Conservation (phyloP, 2,888 invertebrate genomes). For the Pristionchus arcanus region DNA sequence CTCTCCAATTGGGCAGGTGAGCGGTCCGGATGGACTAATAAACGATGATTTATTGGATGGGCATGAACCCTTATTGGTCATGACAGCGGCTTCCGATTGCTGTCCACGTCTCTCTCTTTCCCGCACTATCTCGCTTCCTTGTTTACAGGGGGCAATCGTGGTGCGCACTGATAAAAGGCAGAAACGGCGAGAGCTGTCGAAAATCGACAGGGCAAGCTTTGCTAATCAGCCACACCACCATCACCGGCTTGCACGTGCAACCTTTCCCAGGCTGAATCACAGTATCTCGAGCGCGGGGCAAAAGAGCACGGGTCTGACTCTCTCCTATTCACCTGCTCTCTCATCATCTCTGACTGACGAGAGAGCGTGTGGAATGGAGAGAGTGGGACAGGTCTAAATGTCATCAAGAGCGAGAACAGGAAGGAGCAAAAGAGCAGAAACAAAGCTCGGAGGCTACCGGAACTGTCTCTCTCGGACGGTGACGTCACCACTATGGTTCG, state of each 20-base stretch:
- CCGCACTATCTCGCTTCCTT: not conserved
- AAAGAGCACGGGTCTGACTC: not conserved
- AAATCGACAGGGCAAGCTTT: constrained; percentile 15
- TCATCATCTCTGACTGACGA: not conserved
- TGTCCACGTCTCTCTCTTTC: not conserved
- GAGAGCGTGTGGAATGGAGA: not conserved
- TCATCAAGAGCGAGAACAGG: not conserved
- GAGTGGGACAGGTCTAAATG: not conserved
- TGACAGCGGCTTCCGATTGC: constrained; percentile 40
- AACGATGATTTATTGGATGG: constrained; percentile 18
- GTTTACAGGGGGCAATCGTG: not conserved
- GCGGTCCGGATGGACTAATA: not conserved
- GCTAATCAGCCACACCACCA: constrained; percentile 3
- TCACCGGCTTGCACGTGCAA: not conserved
- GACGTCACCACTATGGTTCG: not conserved
- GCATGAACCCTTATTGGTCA: constrained; percentile 44
- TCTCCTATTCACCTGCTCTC: not conserved
- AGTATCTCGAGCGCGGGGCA: not conserved
- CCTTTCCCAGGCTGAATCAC: constrained; percentile 48
- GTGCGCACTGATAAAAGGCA: constrained; percentile 1
- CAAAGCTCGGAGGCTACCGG: constrained; percentile 13
- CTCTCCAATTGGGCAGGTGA: constrained; percentile 1
- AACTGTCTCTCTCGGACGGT: not conserved
- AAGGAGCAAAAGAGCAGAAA: constrained; percentile 3
- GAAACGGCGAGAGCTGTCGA: not conserved